These are phyloP conservation scores for Ornithorhynchus anatinus DNA, from an alignment of 2,113 vertebrate species.

Conservation along the genomic window DNA sequence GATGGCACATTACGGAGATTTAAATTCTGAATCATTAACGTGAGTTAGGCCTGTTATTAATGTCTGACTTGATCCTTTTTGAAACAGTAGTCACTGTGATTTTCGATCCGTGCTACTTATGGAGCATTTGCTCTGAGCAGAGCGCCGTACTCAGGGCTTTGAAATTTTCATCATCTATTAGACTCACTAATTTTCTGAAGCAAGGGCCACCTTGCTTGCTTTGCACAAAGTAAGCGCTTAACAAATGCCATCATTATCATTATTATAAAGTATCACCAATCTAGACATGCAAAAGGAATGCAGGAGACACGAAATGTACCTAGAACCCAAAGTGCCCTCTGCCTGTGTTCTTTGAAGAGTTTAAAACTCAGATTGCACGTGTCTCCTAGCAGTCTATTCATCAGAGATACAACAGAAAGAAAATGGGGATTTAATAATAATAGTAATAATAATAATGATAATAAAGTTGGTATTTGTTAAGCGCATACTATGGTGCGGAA, in stretches of 20 bases:
- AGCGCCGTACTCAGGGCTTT: neutral
- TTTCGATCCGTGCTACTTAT: too few relatives aligned
- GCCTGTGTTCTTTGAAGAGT: too few relatives aligned
- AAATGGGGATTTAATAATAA: too few relatives aligned
- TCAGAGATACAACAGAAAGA: too few relatives aligned
- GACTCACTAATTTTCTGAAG: neutral
- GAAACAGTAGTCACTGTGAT: neutral
- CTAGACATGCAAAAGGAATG: neutral
- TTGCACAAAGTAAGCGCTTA: too few relatives aligned
- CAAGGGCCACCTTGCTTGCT: neutral
- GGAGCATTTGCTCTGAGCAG: neutral
- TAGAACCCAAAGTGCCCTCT: too few relatives aligned
- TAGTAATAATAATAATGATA: too few relatives aligned
- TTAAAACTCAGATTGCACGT: too few relatives aligned
- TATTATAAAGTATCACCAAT: neutral
- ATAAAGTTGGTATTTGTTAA: too few relatives aligned
- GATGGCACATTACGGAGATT: neutral
- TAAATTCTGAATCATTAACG: neutral
- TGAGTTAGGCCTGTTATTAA: neutral
- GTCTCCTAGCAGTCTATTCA: too few relatives aligned
- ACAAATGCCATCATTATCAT: too few relatives aligned
- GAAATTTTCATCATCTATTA: neutral
- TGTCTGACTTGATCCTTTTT: neutral
- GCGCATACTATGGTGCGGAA: too few relatives aligned
- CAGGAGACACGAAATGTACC: neutral